phyloP scores from a whole-genome alignment of 1,140 invertebrate species.

The Drosophila pandora region DNA sequence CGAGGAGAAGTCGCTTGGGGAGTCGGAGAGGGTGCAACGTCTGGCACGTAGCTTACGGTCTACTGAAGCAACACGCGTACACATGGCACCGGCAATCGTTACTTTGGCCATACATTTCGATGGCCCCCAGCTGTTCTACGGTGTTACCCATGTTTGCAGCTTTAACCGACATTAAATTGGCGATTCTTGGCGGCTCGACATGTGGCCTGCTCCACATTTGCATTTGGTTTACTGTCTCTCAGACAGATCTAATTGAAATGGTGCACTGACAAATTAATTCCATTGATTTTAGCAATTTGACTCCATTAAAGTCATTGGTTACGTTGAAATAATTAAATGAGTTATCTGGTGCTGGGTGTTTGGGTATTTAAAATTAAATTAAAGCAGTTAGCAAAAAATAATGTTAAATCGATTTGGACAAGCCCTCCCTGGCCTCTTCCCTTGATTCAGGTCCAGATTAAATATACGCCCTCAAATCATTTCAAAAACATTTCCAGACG shows the following conservation, averaged over 20 bases:
- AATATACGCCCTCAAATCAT: not conserved
- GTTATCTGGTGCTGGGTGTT: not conserved
- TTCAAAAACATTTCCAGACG: constrained; percentile 26
- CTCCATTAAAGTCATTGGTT: not conserved
- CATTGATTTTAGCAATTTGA: not conserved
- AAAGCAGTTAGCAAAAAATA: not conserved
- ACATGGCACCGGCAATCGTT: constrained; percentile 45
- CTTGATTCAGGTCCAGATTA: not conserved
- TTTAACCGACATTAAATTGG: constrained; percentile 56
- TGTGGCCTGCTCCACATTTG: constrained; percentile 47
- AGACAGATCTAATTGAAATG: constrained; percentile 44
- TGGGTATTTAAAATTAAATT: not conserved
- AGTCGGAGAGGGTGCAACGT: constrained; percentile 16
- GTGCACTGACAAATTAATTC: constrained; percentile 22
- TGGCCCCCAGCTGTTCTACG: constrained; percentile 30
- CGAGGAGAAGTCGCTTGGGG: not conserved
- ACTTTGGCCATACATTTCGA: constrained; percentile 11
- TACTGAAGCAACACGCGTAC: constrained; percentile 58
- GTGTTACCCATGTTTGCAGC: constrained; percentile 31
- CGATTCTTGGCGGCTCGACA: constrained; percentile 39
- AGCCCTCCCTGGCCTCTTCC: too few relatives aligned
- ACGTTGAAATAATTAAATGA: not conserved
- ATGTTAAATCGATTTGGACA: too few relatives aligned
- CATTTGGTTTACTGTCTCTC: constrained; percentile 10
- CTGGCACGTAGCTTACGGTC: constrained; percentile 66